A percentile compares a stretch with the other conserved stretches of the same genome.
These are phyloP conservation scores for Cosmia pyralina DNA, from an alignment of 2,888 invertebrate genomes.

Conservation along the genomic window DNA sequence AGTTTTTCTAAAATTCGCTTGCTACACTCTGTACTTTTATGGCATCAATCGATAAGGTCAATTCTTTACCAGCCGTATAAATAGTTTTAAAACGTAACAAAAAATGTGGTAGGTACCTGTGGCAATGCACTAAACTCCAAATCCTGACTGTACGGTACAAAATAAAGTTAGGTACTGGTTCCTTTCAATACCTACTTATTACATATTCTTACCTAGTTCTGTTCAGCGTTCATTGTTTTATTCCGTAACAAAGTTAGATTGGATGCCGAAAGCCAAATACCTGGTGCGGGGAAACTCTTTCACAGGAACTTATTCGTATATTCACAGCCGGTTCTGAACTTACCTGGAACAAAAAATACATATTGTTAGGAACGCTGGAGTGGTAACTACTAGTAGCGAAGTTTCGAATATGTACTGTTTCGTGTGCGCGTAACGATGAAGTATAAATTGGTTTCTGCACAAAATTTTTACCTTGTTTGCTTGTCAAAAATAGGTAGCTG, in stretches of 20 bases:
- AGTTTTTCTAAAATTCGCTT: too few relatives aligned
- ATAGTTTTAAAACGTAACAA: not conserved
- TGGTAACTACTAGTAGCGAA: constrained; percentile 13
- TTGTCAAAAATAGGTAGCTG: not conserved
- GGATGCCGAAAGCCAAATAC: constrained; percentile 43
- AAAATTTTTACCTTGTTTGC: not conserved
- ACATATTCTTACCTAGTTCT: not conserved
- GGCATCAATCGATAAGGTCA: too few relatives aligned
- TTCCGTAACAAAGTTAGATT: constrained; percentile 51
- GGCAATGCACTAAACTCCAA: not conserved
- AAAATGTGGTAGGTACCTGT: too few relatives aligned
- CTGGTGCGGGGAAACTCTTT: constrained; percentile 36
- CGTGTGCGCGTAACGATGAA: not conserved
- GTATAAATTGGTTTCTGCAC: not conserved
- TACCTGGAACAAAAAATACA: constrained; percentile 68
- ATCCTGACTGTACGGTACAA: constrained; percentile 5
- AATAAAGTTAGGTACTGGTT: constrained; percentile 6
- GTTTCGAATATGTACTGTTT: constrained; percentile 13
- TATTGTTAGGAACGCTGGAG: constrained; percentile 43
- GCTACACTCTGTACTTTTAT: too few relatives aligned
- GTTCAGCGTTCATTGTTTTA: constrained; percentile 14
- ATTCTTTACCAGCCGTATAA: too few relatives aligned
- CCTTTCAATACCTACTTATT: not conserved
- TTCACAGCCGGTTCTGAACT: constrained; percentile 53
- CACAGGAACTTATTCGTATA: constrained; percentile 35